A percentile compares a stretch with the other conserved stretches of the same genome.
phyloP scores from a whole-genome alignment of 1,140 invertebrate species.

The Drosophila seguyi region DNA sequence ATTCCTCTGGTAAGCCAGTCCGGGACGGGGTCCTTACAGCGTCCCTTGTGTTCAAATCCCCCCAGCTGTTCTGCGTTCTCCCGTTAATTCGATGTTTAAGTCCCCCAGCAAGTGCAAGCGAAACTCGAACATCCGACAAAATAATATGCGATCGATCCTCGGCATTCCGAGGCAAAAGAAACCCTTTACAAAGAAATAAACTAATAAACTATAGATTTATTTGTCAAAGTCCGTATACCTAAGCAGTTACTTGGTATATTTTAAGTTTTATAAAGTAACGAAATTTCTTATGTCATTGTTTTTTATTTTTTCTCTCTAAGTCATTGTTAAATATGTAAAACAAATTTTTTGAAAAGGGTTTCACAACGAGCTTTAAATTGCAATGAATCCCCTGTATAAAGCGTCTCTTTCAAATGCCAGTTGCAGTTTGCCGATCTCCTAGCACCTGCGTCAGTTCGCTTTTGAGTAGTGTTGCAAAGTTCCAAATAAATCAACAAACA shows the following conservation, averaged over 20 bases:
- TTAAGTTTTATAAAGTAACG: background rate
- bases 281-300: background rate
- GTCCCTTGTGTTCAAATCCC: slow-evolving; percentile 52
- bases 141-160: slow-evolving; percentile 6
- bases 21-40: slow-evolving; percentile 28
- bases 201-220: no score
- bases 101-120: slow-evolving; percentile 48
- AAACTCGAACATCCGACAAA: slow-evolving; percentile 6
- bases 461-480: slow-evolving; percentile 62
- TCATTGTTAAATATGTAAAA: background rate
- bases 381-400: slow-evolving; percentile 64
- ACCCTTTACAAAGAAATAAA: slow-evolving; percentile 19
- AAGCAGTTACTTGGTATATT: no score
- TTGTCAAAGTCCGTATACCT: background rate
- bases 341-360: slow-evolving; percentile 24
- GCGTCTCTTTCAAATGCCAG: slow-evolving; percentile 50
- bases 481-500: slow-evolving; percentile 30
- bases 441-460: slow-evolving; percentile 61
- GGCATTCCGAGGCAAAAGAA: slow-evolving; percentile 9
- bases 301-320: background rate
- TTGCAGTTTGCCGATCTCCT: slow-evolving; percentile 49
- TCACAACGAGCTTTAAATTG: slow-evolving; percentile 11
- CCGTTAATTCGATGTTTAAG: slow-evolving; percentile 62
- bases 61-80: slow-evolving; percentile 44
- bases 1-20: slow-evolving; percentile 83